phyloP scores from a whole-genome alignment of 2,113 vertebrate species.

The Copsychus sechellarum region DNA sequence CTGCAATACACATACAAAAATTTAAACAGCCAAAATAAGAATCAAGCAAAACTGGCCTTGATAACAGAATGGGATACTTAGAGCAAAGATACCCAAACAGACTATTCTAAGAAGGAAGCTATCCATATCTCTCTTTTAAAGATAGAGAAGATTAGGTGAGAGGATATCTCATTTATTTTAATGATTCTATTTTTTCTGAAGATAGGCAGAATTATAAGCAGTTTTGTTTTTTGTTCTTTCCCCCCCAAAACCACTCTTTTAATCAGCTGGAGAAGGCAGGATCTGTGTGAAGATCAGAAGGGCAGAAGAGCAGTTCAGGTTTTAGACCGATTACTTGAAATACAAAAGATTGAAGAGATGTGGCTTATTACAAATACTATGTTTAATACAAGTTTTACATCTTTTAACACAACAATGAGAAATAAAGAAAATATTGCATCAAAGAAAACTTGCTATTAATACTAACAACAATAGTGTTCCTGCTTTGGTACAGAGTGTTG shows the following conservation, averaged over 20 bases:
- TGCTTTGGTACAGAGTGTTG: not conserved
- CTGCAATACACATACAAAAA: not conserved
- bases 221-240: not conserved
- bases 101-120: not conserved
- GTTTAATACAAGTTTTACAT: not conserved
- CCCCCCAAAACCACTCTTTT: not conserved
- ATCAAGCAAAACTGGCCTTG: not conserved
- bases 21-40: not conserved
- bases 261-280: not conserved
- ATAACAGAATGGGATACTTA: not conserved
- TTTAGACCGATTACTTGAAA: not conserved
- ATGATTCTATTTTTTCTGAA: not conserved
- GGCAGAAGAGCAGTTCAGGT: not conserved
- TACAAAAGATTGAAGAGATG: not conserved
- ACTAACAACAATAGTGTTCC: not conserved
- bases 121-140: not conserved
- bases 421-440: not conserved
- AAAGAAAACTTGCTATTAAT: not conserved
- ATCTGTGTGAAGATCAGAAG: not conserved
- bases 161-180: not conserved
- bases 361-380: not conserved
- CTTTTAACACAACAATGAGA: not conserved
- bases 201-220: not conserved
- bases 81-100: not conserved
- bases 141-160: not conserved